Evolutionary conservation across 2,888 invertebrate species (phyloP), one percentile per base, ranked within the genome.

Genomic region (Acleris literana): DNA sequence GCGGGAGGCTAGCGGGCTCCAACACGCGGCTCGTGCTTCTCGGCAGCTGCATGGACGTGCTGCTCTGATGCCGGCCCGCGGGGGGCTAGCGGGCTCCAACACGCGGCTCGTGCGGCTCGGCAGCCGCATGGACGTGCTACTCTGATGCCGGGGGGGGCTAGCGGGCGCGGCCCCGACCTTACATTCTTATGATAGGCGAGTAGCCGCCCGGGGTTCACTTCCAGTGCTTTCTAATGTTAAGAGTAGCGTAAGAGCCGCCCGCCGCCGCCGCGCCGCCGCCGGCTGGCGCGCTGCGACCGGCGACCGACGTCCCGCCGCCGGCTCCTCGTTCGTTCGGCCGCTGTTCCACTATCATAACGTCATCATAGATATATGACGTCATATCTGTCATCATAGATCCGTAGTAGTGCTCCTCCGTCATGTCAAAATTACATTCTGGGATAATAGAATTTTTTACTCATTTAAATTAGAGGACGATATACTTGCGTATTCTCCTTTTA

Each of bases 41-140:
- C 20, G 16, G 20, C 20, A 20, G 11, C 43, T 9, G 44, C 56
- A 3, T 2, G 25, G 16, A 17, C 39, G 39, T 39, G 39, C 39
- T 39, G 39, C 39, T 39, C 39, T 39, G 17, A 16, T 11, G 22
- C 29, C 29, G 54, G 11, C 17, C 17, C 39, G 17, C 25, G 22
- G 9, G 20, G 20, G 20, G 20, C 20, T 20, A 20, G 20, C 20
- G n/a, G n/a, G n/a, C n/a, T n/a, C n/a, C n/a, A n/a, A n/a, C n/a
- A n/a, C n/a, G n/a, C n/a, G n/a, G n/a, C n/a, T n/a, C n/a, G n/a
- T n/a, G 1, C 20, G 20, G 20, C 20, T 1, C 20, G 20, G 20
- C 20, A 20, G 18, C 3, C 11, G 11, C 54, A 11, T 17, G 2
- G 33, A 88, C 82, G 81, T 76, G 64, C 71, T 78, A 68, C 39